phyloP scores from a whole-genome alignment of 2,113 vertebrate genomes.

The Stomatorhinus ivindoensis region DNA sequence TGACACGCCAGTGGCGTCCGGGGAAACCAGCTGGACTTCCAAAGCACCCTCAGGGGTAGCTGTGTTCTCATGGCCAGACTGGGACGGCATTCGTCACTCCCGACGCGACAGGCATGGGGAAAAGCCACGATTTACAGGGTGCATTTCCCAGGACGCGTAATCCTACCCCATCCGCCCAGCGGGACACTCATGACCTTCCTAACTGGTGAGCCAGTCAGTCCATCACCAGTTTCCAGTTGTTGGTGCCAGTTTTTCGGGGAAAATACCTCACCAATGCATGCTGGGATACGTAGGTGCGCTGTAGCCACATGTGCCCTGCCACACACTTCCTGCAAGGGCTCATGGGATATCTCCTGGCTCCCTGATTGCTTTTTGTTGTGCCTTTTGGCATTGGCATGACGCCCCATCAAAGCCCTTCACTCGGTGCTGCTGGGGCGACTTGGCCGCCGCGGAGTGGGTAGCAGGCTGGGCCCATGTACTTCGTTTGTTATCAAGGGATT shows the following conservation, averaged over 20 bases:
- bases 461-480: not conserved
- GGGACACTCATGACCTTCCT: no score
- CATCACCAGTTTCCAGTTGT: not conserved
- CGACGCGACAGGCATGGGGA: not conserved
- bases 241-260: not conserved
- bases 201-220: not conserved
- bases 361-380: not conserved
- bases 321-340: not conserved
- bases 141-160: not conserved
- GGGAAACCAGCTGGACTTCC: not conserved
- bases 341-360: not conserved
- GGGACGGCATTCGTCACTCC: not conserved
- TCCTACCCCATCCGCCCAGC: not conserved
- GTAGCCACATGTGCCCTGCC: not conserved
- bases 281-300: not conserved
- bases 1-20: not conserved
- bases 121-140: not conserved
- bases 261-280: not conserved
- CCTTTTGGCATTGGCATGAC: not conserved
- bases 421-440: not conserved
- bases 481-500: not conserved
- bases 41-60: not conserved
- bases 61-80: not conserved
- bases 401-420: not conserved
- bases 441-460: not conserved